Base-by-base conservation (phyloP, 2,888 invertebrate species). In the Linnaemya tessellans region DNA sequence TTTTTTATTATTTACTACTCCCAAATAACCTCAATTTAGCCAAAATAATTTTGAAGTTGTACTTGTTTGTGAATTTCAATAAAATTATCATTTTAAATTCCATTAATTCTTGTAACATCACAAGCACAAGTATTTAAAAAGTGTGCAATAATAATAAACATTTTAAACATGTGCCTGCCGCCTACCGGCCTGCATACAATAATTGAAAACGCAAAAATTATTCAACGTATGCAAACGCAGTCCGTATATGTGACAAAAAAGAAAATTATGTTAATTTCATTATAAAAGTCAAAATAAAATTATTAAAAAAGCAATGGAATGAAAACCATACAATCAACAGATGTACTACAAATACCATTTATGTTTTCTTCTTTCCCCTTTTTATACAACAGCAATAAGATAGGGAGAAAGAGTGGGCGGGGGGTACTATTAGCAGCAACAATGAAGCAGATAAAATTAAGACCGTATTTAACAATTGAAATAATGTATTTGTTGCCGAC, bases 211-310 rank as follows among this genome's bases (percentile, higher is more conserved):
- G 20, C 56, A 25, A n/a, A n/a, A 58, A 58, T 11, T 58, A 13
- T 9, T 20, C 38, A 49, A 25, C 64, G 41, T 65, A 56, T 54
- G 41, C 18, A 58, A 60, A 56, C n/a, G n/a, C n/a, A n/a, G 30
- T 30, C 3, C 5, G 30, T 30, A 5, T 41, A 25, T 22, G 58
- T 4, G 43, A 18, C 3, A 60, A 54, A 54, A n/a, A 46, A 20
- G 13, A 58, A 60, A 79, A 54, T 79, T 79, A 79, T 79, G 79
- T 62, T 79, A 79, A 79, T 70, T 79, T 79, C 62, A 54, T 70
- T 62, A 68, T n/a, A 25, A 70, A 70, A 43, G 25, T 46, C 46
- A 8, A 38, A 79, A 60, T 41, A 15, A 70, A 60, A 78, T 54
- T 43, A n/a, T 20, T 41, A 79, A 7, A 25, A 20, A 25, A 78